Conservation (phyloP, 2,797 vertebrate species). For the Tenualosa thibaudeaui region DNA sequence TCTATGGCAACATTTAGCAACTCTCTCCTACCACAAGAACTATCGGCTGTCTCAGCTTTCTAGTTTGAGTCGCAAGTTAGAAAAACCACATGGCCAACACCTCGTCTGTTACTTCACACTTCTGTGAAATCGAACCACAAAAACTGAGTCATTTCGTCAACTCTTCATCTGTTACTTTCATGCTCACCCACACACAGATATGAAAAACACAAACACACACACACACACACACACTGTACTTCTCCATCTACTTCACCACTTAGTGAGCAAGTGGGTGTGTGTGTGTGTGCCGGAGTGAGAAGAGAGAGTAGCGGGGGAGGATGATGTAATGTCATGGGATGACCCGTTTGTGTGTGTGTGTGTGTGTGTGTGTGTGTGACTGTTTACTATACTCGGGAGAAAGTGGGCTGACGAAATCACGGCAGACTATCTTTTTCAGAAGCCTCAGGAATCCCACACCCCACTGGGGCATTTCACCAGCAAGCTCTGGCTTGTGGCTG, state of each 20-base stretch:
- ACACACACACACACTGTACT: constrained; percentile 39
- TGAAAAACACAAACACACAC: background rate
- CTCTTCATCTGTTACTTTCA: background rate
- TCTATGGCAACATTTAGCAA: constrained; percentile 15
- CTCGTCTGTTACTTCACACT: background rate
- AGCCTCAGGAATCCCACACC: constrained; percentile 68
- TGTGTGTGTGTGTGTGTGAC: background rate
- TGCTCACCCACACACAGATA: background rate
- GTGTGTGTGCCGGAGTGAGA: constrained; percentile 8
- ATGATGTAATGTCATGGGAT: constrained; percentile 13
- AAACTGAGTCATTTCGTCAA: background rate
- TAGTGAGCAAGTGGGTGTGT: constrained; percentile 42
- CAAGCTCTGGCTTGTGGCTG: constrained; percentile 65
- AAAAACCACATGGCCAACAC: constrained; percentile 1
- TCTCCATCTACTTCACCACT: background rate
- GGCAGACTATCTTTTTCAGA: constrained; percentile 73
- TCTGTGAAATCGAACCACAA: constrained; percentile 8
- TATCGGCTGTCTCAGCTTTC: background rate
- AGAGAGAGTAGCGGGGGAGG: background rate
- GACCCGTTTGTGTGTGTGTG: background rate
- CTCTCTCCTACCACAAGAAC: background rate
- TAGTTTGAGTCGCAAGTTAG: background rate
- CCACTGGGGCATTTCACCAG: constrained; percentile 78
- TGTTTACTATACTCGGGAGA: constrained; percentile 18
- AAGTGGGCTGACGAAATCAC: background rate